phyloP scores from a whole-genome alignment of 2,113 vertebrate species.

The Zapornia atra region DNA sequence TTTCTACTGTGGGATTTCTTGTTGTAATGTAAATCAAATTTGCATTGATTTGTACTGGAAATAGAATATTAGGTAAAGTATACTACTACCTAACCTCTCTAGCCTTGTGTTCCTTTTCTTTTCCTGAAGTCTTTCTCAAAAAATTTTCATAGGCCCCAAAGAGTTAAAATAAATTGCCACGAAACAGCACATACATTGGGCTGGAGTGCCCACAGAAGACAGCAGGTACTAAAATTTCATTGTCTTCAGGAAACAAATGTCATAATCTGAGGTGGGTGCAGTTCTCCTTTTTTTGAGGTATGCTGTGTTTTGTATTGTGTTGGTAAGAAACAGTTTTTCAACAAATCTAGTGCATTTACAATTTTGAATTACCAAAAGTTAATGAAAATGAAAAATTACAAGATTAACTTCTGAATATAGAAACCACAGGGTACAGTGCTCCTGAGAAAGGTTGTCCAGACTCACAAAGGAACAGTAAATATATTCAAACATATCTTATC shows the following conservation, averaged over 20 bases:
- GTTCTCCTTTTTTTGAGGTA: background rate
- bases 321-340: background rate
- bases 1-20: background rate
- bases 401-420: background rate
- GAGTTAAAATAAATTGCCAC: background rate
- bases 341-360: background rate
- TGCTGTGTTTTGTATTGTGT: background rate
- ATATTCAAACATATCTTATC: background rate
- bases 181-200: rapidly evolving
- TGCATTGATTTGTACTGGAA: background rate
- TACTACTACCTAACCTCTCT: background rate
- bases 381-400: background rate
- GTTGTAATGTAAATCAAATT: background rate
- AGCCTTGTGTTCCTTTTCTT: background rate
- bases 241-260: background rate
- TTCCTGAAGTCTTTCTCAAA: background rate
- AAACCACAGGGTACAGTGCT: background rate
- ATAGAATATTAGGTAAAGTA: background rate
- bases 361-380: background rate
- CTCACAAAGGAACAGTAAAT: background rate
- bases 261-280: background rate
- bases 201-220: background rate
- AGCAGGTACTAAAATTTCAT: background rate
- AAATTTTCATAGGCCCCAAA: background rate
- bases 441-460: background rate